Percentiles rank a stretch among this genome's conserved stretches.
phyloP scores from a whole-genome alignment of 2,888 invertebrate genomes.

The Endotricha flammealis region DNA sequence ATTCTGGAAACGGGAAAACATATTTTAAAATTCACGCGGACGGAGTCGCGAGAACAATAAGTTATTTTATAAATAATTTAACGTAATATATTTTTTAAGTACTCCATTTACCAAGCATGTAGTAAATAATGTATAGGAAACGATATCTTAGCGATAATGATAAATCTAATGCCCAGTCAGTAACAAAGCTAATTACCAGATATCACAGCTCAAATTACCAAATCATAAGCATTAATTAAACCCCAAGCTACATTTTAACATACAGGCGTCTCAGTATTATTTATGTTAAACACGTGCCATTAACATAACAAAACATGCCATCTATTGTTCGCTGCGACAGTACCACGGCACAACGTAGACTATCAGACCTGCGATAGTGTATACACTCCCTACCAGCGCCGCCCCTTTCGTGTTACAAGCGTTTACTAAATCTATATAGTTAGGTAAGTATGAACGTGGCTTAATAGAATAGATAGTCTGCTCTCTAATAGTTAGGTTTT shows the following conservation, averaged over 20 bases:
- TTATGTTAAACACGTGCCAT: neutral
- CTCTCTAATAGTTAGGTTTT: conserved; percentile 1
- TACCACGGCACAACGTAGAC: neutral
- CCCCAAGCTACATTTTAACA: neutral
- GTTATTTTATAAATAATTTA: too few species aligned
- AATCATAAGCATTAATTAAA: too few species aligned
- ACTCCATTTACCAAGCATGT: too few species aligned
- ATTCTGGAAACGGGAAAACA: too few species aligned
- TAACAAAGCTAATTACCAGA: too few species aligned
- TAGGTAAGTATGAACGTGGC: conserved; percentile 1
- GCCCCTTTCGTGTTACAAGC: conserved; percentile 48
- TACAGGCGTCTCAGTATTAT: neutral
- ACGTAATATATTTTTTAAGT: too few species aligned
- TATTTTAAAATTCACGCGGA: too few species aligned
- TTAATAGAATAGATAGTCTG: neutral
- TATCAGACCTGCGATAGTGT: conserved; percentile 25
- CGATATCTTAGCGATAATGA: too few species aligned
- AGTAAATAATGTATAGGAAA: too few species aligned
- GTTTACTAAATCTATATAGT: conserved; percentile 1
- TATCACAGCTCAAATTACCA: too few species aligned
- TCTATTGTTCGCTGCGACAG: conserved; percentile 2
- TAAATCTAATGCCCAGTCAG: too few species aligned
- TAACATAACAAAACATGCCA: conserved; percentile 6
- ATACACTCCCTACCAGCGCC: conserved; percentile 32
- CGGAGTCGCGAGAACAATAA: too few species aligned